Base-by-base conservation (phyloP, 1,140 invertebrate species). In the Onthophagus taurus region DNA sequence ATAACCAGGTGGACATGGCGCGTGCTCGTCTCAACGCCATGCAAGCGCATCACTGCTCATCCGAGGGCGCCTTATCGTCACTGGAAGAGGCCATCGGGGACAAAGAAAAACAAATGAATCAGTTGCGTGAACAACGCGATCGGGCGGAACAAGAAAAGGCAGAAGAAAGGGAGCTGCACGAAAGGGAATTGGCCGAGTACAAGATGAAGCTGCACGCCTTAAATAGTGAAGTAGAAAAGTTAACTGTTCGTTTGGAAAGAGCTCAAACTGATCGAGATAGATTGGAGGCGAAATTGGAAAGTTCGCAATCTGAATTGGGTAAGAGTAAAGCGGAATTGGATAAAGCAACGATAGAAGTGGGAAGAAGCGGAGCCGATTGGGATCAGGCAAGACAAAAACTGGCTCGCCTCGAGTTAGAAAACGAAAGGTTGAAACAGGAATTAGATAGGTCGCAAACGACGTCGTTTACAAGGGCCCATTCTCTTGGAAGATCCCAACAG, bases 1-100 rank as follows among this genome's bases (percentile, higher is more conserved):
- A 98, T 65, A 93, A 94, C 64, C 91, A 97, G 72, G 86, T 98
- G 42, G 89, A 93, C 56, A 91, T 94, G 83, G 87, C 92, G 0
- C 75, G 91, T 50, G 85, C 89, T 11, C 77, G 92, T 42, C 64
- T 94, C 7, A 84, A 85, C 11, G 82, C 86, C 26, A 89, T 93
- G 79, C 89, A 93, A 72, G 86, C 87, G 5, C 88, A 93, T 58
- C 88, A 92, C 61, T 91, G 88, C 64, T 89, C 82, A 45, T 90
- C 85, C 30, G 89, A 93, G 69, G 89, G 89, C 34, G 89, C 90
- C 6, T 69, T 97, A 23, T 87, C 85, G 29, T 89, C 84, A 52
- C 72, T 97, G 13, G 93, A 98, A 70, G 93, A 97, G 71, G 89
- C 90, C 2, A 89, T 98, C 45, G 81, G 83, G 21, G 94, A 98